A percentile compares a stretch with the other conserved stretches of the same genome.
Conservation (phyloP, 1,140 invertebrate genomes). For the Ectropis grisescens region DNA sequence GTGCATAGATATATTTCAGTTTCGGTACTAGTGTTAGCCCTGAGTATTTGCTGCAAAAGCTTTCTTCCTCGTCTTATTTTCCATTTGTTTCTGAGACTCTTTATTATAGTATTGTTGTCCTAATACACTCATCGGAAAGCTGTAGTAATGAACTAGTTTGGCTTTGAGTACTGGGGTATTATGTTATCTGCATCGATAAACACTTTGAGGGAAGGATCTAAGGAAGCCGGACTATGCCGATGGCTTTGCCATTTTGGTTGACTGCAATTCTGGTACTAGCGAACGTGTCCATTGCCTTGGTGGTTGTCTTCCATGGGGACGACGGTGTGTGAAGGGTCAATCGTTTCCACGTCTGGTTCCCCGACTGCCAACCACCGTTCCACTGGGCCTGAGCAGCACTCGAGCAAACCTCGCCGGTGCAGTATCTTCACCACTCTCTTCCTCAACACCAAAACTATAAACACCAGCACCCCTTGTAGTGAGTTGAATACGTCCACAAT, state of each 20-base stretch:
- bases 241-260: neutral
- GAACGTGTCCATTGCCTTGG: neutral
- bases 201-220: too few relatives aligned
- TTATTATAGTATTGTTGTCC: too few relatives aligned
- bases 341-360: slow-evolving; percentile 27
- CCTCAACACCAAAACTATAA: slow-evolving; percentile 71
- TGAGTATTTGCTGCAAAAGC: too few relatives aligned
- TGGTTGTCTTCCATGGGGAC: slow-evolving; percentile 21
- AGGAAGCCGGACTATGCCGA: neutral
- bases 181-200: too few relatives aligned
- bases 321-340: slow-evolving; percentile 25
- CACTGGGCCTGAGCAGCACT: slow-evolving; percentile 16
- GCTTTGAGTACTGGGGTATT: too few relatives aligned
- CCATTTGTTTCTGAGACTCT: too few relatives aligned
- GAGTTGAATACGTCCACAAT: slow-evolving; percentile 72
- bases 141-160: too few relatives aligned
- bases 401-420: slow-evolving; percentile 26
- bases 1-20: too few relatives aligned
- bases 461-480: slow-evolving; percentile 74
- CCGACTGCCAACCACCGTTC: slow-evolving; percentile 22
- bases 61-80: too few relatives aligned
- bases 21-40: too few relatives aligned
- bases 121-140: too few relatives aligned
- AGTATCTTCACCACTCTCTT: slow-evolving; percentile 70
- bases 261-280: neutral